Conservation (phyloP, 2,113 vertebrate species). For the Reinhardtius hippoglossoides region DNA sequence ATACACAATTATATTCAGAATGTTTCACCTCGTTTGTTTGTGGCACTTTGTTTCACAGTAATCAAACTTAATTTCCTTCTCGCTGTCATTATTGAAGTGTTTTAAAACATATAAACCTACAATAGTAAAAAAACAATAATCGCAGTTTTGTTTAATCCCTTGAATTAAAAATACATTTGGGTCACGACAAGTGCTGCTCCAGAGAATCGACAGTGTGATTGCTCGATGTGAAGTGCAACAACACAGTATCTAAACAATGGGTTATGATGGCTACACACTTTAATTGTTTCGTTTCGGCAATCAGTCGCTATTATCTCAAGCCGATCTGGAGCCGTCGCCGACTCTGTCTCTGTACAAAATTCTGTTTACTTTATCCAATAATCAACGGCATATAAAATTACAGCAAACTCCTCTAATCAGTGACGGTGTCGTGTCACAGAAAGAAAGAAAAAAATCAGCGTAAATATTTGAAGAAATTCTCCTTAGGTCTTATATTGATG, state of each 20-base stretch:
- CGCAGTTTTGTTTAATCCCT: background rate
- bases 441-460: too few species aligned
- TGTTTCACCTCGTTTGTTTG: background rate
- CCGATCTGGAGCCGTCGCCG: background rate
- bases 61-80: background rate
- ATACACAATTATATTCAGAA: background rate
- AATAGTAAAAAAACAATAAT: background rate
- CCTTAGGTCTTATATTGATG: too few species aligned
- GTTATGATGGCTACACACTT: slow-evolving; percentile 40
- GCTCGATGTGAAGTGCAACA: background rate
- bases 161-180: background rate
- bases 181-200: background rate
- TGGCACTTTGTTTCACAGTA: background rate
- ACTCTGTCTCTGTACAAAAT: too few species aligned
- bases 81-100: background rate
- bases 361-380: too few species aligned
- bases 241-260: slow-evolving; percentile 31
- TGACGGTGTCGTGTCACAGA: too few species aligned
- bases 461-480: too few species aligned
- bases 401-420: too few species aligned
- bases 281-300: slow-evolving; percentile 31
- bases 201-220: slow-evolving; percentile 16
- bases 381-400: too few species aligned
- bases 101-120: background rate
- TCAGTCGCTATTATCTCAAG: slow-evolving; percentile 39